These are phyloP conservation scores for Euthynnus affinis DNA, from an alignment of 2,797 vertebrate species.

Conservation along the genomic window DNA sequence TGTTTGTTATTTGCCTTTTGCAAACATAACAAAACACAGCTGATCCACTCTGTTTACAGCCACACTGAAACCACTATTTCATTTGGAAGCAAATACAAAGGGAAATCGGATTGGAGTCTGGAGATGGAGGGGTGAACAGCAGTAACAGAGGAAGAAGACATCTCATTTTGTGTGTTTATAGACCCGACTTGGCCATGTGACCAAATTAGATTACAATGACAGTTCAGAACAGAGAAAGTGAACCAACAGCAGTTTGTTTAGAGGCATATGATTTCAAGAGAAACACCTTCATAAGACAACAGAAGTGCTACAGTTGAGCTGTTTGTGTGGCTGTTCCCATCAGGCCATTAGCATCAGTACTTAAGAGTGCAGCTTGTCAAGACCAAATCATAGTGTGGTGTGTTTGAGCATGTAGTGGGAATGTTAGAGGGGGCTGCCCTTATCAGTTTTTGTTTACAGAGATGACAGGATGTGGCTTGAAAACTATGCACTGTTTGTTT, in stretches of 20 bases:
- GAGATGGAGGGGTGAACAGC: constrained; percentile 27
- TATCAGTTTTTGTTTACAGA: constrained; percentile 71
- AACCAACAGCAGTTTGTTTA: constrained; percentile 54
- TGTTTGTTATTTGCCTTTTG: constrained; percentile 75
- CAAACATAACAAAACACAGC: constrained; percentile 74
- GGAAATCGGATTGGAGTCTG: constrained; percentile 36
- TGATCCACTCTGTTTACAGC: constrained; percentile 71
- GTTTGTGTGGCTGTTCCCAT: constrained; percentile 43
- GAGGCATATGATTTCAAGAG: constrained; percentile 49
- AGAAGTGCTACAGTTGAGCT: constrained; percentile 14
- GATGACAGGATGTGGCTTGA: constrained; percentile 65
- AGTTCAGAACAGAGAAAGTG: constrained; percentile 16
- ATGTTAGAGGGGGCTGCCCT: constrained; percentile 49
- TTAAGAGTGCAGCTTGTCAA: constrained; percentile 32
- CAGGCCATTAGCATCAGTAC: constrained; percentile 46
- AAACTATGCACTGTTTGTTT: constrained; percentile 71
- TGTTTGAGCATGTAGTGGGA: constrained; percentile 55
- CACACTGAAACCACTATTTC: constrained; percentile 60
- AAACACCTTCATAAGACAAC: constrained; percentile 42
- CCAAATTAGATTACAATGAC: constrained; percentile 48
- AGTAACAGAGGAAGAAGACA: constrained; percentile 45
- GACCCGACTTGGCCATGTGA: constrained; percentile 57
- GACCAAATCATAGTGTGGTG: constrained; percentile 41
- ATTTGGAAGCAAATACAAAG: constrained; percentile 67
- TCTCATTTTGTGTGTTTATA: constrained; percentile 61